Base-by-base conservation (phyloP, 2,797 vertebrate species). In the Rachycentron canadum region DNA sequence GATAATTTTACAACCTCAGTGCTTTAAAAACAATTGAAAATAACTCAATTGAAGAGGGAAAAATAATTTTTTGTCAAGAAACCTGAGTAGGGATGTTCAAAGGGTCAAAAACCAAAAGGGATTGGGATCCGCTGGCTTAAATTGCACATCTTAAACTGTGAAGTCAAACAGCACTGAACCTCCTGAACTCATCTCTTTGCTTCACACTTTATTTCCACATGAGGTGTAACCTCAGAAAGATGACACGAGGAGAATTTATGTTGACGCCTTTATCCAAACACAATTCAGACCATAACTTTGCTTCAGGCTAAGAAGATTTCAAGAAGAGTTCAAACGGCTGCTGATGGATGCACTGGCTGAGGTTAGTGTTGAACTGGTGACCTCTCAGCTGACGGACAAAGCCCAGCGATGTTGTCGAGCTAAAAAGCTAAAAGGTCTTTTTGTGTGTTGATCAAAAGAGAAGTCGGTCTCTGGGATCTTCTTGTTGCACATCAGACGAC, bases 211-310 rank as follows among this genome's bases (percentile, higher is more conserved):
- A 26, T 63, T 71, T 43, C 41, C 40, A 53, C 34, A 23, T 8
- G 17, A 67, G 52, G 25, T 52, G 17, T 9, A 53, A 53, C 41
- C 55, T 49, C 28, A 61, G 40, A 62, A 69, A 69, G 23, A 52
- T 3, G 17, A 76, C 30, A 26, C 9, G 2, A 7, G 13, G 3
- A 25, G 34, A 69, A 17, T 26, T 19, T 14, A 47, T 1, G 1
- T 50, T 40, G 23, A 58, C 14, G 19, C 28, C 38, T 79, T 62
- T 5, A 49, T 78, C 55, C 76, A 77, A 77, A 76, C 69, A 49
- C 34, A 73, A 28, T 26, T 73, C 3, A n/a, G 52, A 34, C 23
- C 10, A n/a, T 25, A 34, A 28, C 25, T 53, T 78, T n/a, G 56
- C 47, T 55, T 21, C 8, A 1, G 61, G 66, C 60, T 21, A 28